Base-by-base conservation (phyloP, 2,113 vertebrate genomes). In the Ariopsis seemanni region DNA sequence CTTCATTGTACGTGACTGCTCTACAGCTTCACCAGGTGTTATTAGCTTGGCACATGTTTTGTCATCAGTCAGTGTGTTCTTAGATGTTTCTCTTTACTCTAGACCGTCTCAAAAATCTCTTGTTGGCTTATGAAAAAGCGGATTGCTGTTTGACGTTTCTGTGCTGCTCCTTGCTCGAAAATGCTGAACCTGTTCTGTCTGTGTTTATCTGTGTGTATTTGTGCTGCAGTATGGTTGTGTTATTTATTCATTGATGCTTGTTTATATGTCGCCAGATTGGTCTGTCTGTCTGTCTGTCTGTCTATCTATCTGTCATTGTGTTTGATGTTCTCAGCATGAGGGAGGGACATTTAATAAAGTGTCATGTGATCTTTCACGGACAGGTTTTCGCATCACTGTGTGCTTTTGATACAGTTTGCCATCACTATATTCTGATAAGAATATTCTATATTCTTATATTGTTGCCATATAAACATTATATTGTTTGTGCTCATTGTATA, bases 241-340 rank as follows among this genome's bases (percentile, higher is more conserved):
- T 50, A 30, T 71, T 60, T 72, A 60, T 83, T 22, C 74, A 17
- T 71, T 83, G 50, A 60, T 85, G 30, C 74, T n/a, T 71, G 63
- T 71, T 86, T 74, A 27, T 82, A 53, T 65, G 82, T 85, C 42
- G 78, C 53, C 82, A 84, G 88, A 81, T 87, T 79, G 63, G 55
- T 88, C 86, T 55, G 71, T 88, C 67, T 88, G 58, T 65, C 84
- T 86, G 84, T 74, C 86, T 81, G 58, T 71, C 34, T 75, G 8
- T 82, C 63, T 81, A 22, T 71, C 78, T 82, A 27, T 69, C 86
- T 81, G 77, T 86, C 34, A 72, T 10, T 82, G 34, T 87, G 80
- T 74, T 50, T 75, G 55, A 62, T n/a, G 58, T 63, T 57, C 6
- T 72, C 30, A 72, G 52, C 17, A 20, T 34, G 11, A 79, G 48